Conservation (phyloP, 2,113 vertebrate genomes). For the Cettia cetti region DNA sequence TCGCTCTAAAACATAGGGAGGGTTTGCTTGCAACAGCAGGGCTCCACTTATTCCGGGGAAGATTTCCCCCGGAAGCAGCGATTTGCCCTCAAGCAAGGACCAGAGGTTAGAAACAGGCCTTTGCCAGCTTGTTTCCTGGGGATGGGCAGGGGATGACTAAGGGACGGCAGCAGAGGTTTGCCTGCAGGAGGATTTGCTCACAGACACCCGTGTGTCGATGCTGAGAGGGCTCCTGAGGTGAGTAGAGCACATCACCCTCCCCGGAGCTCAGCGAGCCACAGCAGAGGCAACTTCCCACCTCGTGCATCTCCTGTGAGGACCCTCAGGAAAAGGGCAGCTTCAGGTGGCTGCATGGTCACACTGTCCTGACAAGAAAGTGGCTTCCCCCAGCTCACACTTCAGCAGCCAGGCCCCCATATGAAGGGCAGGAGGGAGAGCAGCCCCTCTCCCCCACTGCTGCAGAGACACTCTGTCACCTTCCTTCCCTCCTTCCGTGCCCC, state of each 20-base stretch:
- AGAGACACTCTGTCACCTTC: accelerated
- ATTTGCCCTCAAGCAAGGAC: background rate
- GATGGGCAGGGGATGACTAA: background rate
- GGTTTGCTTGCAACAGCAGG: background rate
- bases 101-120: background rate
- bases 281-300: background rate
- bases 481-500: background rate
- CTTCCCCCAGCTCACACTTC: accelerated
- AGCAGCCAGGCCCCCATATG: accelerated
- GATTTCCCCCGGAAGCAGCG: background rate
- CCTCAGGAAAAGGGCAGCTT: background rate
- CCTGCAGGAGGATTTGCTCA: background rate
- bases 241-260: background rate
- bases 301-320: accelerated
- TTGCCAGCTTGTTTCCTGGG: background rate
- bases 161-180: accelerated
- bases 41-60: accelerated
- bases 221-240: background rate
- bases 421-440: background rate
- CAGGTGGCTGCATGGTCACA: accelerated
- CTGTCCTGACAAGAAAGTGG: accelerated
- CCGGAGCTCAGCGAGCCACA: background rate
- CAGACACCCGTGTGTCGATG: accelerated
- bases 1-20: accelerated
- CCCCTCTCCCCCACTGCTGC: accelerated